Percentiles rank a stretch among this genome's conserved stretches.
phyloP scores from a whole-genome alignment of 2,888 invertebrate species.

The Cryptus viduatorius region DNA sequence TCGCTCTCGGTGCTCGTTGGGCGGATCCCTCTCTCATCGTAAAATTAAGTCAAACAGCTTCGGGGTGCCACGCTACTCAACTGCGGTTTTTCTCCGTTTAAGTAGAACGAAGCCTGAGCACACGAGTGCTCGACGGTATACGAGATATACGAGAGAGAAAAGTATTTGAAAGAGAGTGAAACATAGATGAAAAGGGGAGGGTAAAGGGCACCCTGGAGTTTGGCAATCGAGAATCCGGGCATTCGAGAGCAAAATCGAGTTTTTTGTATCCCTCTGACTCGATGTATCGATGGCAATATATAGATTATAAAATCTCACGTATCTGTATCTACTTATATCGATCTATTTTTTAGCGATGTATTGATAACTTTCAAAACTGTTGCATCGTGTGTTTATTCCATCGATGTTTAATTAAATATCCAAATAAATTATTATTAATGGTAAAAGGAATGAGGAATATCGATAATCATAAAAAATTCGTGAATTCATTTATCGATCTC shows the following conservation, averaged over 20 bases:
- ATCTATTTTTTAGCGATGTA: neutral
- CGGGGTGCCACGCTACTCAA: conserved; percentile 73
- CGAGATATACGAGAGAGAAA: conserved; percentile 27
- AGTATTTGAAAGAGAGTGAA: neutral
- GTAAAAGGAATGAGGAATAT: neutral
- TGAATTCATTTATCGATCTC: neutral
- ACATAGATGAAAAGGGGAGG: conserved; percentile 16
- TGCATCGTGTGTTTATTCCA: too few relatives aligned
- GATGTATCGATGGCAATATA: conserved; percentile 24
- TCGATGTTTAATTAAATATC: too few relatives aligned
- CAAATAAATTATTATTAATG: neutral
- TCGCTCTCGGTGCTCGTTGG: conserved; percentile 47
- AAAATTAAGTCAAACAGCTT: conserved; percentile 83
- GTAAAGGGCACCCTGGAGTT: conserved; percentile 31
- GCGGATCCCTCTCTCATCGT: conserved; percentile 74
- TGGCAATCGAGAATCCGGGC: conserved; percentile 49
- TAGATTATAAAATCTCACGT: neutral
- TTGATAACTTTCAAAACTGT: neutral
- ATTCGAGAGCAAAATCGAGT: conserved; percentile 21
- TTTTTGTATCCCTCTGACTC: conserved; percentile 40
- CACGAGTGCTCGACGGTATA: conserved; percentile 42
- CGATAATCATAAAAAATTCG: conserved; percentile 5
- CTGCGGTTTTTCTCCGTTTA: conserved; percentile 72
- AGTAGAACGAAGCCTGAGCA: conserved; percentile 70
- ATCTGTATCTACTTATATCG: neutral